Base-by-base conservation (phyloP, 2,888 invertebrate species). In the Unio delphinus region DNA sequence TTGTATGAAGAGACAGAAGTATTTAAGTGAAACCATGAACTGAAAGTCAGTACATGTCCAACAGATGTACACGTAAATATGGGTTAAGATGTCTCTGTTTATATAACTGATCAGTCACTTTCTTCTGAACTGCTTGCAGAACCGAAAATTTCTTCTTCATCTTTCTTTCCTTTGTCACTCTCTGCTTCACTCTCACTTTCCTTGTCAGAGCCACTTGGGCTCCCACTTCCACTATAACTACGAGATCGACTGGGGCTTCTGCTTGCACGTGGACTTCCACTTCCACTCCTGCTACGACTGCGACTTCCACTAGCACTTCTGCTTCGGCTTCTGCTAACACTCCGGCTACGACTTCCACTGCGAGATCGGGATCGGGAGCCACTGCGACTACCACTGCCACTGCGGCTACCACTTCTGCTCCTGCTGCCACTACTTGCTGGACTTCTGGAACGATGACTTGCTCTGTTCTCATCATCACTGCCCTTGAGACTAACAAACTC, bases 81-180 rank as follows among this genome's bases (percentile, higher is more conserved):
- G 3, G 15, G 15, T 45, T 15, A 45, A 45, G 15, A 45, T 45
- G 15, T 45, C 45, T 45, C 45, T 45, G 45, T 45, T 45, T 11
- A 45, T 45, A 15, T 45, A 45, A 3, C 45, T 15, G 45, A 45
- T 45, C 45, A 45, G 45, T 45, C 45, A 45, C 45, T 45, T 11
- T 45, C 45, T 65, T 82, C 80, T 20, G 81, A 82, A 66, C 84
- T 82, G 75, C 84, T 84, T 26, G 80, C 83, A 55, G 85, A 83
- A 57, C 87, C 87, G 74, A 87, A 87, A 74, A 86, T 87, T 70
- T 87, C 87, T 67, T 86, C 86, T 64, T 85, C 88, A 63, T 86
- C 88, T 63, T 87, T 87, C 79, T 85, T 85, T 15, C 79, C 81
- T 61, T 79, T 78, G 55, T 86, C 85, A 61, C 78, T 75, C 67